A percentile compares a stretch with the other conserved stretches of the same genome.
These are phyloP conservation scores for Dallia pectoralis DNA, from an alignment of 2,797 vertebrate species.

Conservation along the genomic window DNA sequence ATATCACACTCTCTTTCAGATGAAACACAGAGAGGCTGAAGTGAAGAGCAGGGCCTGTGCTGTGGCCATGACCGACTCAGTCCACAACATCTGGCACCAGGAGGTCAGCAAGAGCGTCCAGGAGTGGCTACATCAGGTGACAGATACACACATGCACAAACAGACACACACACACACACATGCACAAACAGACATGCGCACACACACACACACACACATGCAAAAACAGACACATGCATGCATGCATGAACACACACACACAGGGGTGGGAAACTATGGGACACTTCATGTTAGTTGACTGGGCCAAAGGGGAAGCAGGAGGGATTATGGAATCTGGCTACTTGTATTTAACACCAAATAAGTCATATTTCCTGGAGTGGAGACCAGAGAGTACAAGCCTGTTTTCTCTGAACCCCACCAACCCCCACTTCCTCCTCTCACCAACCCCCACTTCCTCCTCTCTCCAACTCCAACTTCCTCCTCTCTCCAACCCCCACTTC, in stretches of 20 bases:
- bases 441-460: constrained; percentile 3
- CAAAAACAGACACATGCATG: constrained; percentile 6
- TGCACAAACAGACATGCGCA: constrained; percentile 10
- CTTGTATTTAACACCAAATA: background rate
- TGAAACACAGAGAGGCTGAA: constrained; percentile 92
- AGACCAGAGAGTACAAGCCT: constrained; percentile 31
- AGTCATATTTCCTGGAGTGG: background rate
- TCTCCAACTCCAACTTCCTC: no score
- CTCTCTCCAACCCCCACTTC: background rate
- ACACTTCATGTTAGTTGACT: constrained; percentile 25
- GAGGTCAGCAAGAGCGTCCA: constrained; percentile 89
- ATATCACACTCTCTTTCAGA: constrained; percentile 71
- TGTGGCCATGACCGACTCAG: constrained; percentile 94
- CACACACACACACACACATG: constrained; percentile 5
- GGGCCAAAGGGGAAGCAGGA: constrained; percentile 8
- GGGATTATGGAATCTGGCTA: background rate
- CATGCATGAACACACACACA: constrained; percentile 6
- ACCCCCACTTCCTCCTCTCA: constrained; percentile 5
- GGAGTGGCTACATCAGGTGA: constrained; percentile 97
- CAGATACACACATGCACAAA: constrained; percentile 10
- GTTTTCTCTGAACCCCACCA: constrained; percentile 11
- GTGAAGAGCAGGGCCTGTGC: constrained; percentile 90
- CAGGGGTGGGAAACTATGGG: no score
- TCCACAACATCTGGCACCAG: constrained; percentile 98
- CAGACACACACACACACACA: background rate